phyloP scores from a whole-genome alignment of 2,113 vertebrate species.

The Cynocephalus volans region DNA sequence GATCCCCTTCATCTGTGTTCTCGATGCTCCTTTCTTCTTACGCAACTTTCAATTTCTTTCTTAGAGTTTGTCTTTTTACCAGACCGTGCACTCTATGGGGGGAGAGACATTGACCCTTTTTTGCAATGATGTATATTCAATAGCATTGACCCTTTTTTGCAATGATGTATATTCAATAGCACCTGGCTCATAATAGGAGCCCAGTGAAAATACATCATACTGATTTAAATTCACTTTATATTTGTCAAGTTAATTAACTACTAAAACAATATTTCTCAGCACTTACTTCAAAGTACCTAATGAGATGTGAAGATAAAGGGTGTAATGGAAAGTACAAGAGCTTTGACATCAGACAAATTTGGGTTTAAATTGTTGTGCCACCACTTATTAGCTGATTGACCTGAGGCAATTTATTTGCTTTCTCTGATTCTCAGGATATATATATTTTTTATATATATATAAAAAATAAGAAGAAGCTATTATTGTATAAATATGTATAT shows the following conservation, averaged over 20 bases:
- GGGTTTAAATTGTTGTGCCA: neutral
- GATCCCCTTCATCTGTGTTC: neutral
- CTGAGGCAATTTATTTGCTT: neutral
- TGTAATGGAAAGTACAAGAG: neutral
- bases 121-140: neutral
- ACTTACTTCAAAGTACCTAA: neutral
- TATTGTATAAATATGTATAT: neutral
- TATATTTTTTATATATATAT: too few species aligned
- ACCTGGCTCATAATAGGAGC: neutral
- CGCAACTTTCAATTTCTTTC: neutral
- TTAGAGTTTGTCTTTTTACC: neutral
- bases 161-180: neutral
- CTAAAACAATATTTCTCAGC: neutral
- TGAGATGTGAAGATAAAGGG: neutral
- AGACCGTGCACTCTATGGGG: neutral
- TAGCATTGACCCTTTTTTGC: neutral
- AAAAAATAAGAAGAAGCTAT: too few species aligned
- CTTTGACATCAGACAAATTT: neutral
- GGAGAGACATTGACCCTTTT: neutral
- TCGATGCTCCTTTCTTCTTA: neutral
- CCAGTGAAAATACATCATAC: neutral
- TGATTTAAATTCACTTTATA: conserved; percentile 2
- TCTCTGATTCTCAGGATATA: neutral
- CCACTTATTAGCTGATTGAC: neutral
- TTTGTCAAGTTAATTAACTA: neutral